These are phyloP conservation scores for Morinoia aosen DNA, from an alignment of 2,888 invertebrate species.

Conservation along the genomic window DNA sequence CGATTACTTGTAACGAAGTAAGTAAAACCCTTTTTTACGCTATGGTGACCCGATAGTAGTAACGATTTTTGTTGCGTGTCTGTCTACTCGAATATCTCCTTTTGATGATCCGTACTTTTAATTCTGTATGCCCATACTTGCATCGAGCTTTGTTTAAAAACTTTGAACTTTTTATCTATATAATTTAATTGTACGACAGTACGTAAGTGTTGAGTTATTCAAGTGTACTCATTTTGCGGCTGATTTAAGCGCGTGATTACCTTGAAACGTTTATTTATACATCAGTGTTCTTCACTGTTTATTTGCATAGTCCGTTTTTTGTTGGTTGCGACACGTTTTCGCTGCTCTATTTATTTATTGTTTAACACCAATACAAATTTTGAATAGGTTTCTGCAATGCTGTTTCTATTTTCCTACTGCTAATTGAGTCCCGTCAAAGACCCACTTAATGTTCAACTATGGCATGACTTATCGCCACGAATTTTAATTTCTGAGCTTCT, in stretches of 20 bases:
- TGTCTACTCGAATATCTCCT: background rate
- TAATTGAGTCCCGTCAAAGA: background rate
- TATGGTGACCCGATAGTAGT: no score
- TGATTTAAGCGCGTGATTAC: background rate
- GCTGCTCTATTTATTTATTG: background rate
- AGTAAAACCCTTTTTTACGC: no score
- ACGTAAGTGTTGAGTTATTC: background rate
- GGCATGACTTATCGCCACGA: no score
- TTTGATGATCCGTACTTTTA: background rate
- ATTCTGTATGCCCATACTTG: background rate
- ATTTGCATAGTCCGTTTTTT: background rate
- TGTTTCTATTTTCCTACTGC: background rate
- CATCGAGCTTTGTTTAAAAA: background rate
- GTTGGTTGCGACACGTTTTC: background rate
- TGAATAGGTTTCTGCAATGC: background rate
- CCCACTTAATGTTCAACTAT: no score
- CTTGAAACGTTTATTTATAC: background rate
- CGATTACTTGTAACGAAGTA: no score
- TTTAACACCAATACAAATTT: background rate
- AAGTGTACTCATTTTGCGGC: background rate
- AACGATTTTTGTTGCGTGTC: no score
- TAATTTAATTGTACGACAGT: background rate
- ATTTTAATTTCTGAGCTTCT: no score
- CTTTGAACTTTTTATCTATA: background rate
- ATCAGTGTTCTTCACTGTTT: background rate